phyloP scores from a whole-genome alignment of 2,888 invertebrate genomes.

The Metellina segmentata region DNA sequence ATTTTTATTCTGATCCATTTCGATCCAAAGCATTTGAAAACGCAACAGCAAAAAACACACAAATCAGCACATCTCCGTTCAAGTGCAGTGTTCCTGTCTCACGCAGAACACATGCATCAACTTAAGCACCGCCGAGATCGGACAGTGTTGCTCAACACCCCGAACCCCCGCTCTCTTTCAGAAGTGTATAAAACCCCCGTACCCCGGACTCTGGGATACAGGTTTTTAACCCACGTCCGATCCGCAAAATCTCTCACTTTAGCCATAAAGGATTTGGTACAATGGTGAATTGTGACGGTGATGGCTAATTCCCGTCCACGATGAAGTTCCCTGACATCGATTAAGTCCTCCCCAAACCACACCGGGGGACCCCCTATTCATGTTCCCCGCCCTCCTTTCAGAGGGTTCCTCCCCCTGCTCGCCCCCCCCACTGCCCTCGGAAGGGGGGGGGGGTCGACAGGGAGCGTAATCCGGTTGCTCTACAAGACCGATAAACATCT shows the following conservation, averaged over 20 bases:
- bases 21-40: too few relatives aligned
- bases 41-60: too few relatives aligned
- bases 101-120: too few relatives aligned
- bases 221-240: slow-evolving; percentile 62
- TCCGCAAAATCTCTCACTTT: slow-evolving; percentile 76
- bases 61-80: too few relatives aligned
- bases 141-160: background rate
- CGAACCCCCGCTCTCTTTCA: slow-evolving; percentile 32
- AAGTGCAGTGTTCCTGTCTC: too few relatives aligned
- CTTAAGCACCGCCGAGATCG: background rate
- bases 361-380: background rate
- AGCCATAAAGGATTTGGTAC: slow-evolving; percentile 62
- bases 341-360: slow-evolving; percentile 57
- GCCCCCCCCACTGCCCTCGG: background rate
- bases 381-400: slow-evolving; percentile 8
- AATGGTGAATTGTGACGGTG: slow-evolving; percentile 64
- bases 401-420: slow-evolving; percentile 19
- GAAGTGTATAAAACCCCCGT: background rate
- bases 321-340: slow-evolving; percentile 73
- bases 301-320: slow-evolving; percentile 73
- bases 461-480: slow-evolving; percentile 72
- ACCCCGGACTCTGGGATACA: background rate
- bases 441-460: background rate
- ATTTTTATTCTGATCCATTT: too few relatives aligned
- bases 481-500: slow-evolving; percentile 76